Conservation (phyloP, 92 coral and sea anemone genomes). For the Epizoanthus rinbou region DNA sequence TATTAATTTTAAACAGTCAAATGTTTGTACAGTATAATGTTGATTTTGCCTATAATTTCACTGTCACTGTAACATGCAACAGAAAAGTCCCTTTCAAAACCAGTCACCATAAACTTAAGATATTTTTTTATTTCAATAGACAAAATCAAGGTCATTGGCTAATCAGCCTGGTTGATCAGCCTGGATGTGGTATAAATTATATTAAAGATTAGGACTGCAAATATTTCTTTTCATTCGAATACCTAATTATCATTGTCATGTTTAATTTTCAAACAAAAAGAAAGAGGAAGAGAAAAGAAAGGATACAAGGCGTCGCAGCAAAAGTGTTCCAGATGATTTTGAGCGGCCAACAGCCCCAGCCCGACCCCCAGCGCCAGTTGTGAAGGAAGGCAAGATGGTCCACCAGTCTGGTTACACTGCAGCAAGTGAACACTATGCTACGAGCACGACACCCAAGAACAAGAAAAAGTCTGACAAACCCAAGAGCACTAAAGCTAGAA, state of each 20-base stretch:
- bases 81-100: too few species aligned
- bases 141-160: too few species aligned
- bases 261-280: neutral
- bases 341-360: neutral
- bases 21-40: too few species aligned
- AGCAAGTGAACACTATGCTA: constrained; percentile 86
- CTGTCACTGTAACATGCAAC: too few species aligned
- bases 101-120: too few species aligned
- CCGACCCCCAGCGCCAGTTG: constrained; percentile 31
- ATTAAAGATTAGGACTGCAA: too few species aligned
- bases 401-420: constrained; percentile 85
- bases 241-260: neutral
- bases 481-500: constrained; percentile 56
- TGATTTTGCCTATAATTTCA: too few species aligned
- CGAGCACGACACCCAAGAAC: constrained; percentile 65
- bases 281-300: constrained; percentile 37
- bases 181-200: too few species aligned
- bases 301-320: constrained; percentile 35
- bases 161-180: too few species aligned
- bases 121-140: too few species aligned
- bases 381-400: constrained; percentile 54
- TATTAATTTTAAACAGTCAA: too few species aligned
- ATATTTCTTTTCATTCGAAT: too few species aligned
- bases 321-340: constrained; percentile 23
- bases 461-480: constrained; percentile 49